Evolutionary conservation across 2,888 invertebrate genomes (phyloP).

Genomic region (Pilophorus perplexus): DNA sequence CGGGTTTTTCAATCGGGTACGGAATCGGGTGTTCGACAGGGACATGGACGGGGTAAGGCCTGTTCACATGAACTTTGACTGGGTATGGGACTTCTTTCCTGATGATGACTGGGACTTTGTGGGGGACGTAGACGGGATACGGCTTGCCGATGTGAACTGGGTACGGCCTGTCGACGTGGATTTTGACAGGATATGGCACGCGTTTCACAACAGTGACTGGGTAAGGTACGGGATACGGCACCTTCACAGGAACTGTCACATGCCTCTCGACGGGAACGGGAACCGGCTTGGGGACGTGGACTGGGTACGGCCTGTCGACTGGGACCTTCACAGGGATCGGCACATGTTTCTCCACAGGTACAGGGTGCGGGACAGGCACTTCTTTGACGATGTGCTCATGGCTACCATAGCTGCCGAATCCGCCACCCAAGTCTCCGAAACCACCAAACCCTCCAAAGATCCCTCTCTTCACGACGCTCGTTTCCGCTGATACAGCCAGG

Average conservation of each 20-base stretch:
- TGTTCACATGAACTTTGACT: slow-evolving; percentile 67
- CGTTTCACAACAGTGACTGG: slow-evolving; percentile 68
- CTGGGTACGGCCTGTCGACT: too few relatives aligned
- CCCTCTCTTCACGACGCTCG: slow-evolving; percentile 61
- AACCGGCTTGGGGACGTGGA: too few relatives aligned
- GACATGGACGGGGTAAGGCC: slow-evolving; percentile 53
- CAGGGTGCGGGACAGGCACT: too few relatives aligned
- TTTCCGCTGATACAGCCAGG: slow-evolving; percentile 49
- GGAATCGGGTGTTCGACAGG: slow-evolving; percentile 65
- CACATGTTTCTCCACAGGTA: too few relatives aligned
- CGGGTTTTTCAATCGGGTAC: slow-evolving; percentile 55
- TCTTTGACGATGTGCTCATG: slow-evolving; percentile 63
- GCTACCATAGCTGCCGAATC: slow-evolving; percentile 41
- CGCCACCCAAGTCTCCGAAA: too few relatives aligned
- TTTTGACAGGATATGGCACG: too few relatives aligned
- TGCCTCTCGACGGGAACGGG: too few relatives aligned
- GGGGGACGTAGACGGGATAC: slow-evolving; percentile 72
- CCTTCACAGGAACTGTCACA: too few relatives aligned
- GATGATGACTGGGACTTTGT: slow-evolving; percentile 56
- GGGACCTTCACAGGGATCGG: too few relatives aligned
- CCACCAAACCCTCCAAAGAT: slow-evolving; percentile 56
- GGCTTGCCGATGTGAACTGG: slow-evolving; percentile 72
- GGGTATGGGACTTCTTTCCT: slow-evolving; percentile 56
- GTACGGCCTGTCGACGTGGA: slow-evolving; percentile 56
- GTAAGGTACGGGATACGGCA: slow-evolving; percentile 68